A percentile compares a stretch with the other conserved stretches of the same genome.
These are phyloP conservation scores for Octopus bimaculoides DNA, from an alignment of 1,140 invertebrate species.

Conservation along the genomic window DNA sequence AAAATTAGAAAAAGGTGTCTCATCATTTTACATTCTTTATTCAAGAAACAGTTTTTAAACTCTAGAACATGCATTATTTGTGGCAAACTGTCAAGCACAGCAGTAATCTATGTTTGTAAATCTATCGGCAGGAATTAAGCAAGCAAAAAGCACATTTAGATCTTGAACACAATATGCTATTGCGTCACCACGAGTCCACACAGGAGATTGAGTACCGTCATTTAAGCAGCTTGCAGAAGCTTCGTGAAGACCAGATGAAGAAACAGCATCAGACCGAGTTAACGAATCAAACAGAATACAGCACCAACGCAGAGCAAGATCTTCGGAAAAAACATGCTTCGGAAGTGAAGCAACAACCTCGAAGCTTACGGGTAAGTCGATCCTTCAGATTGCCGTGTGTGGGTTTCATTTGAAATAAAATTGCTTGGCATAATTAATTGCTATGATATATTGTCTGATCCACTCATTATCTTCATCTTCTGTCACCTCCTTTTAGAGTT, in stretches of 20 bases:
- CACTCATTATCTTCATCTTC: too few species aligned
- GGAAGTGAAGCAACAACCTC: slow-evolving; percentile 97
- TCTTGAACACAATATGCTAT: slow-evolving; percentile 90
- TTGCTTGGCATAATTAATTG: too few species aligned
- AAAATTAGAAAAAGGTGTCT: too few species aligned
- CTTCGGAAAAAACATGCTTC: slow-evolving; percentile 94
- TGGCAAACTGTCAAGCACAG: too few species aligned
- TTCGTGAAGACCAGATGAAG: slow-evolving; percentile 82
- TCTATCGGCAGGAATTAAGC: slow-evolving; percentile 75
- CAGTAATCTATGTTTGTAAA: too few species aligned
- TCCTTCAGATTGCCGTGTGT: neutral
- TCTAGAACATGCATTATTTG: too few species aligned
- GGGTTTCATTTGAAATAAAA: too few species aligned
- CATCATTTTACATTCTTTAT: too few species aligned
- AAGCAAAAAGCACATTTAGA: slow-evolving; percentile 92
- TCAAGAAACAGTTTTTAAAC: too few species aligned
- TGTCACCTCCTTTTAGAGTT: too few species aligned
- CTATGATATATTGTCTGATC: too few species aligned
- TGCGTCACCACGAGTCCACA: slow-evolving; percentile 94
- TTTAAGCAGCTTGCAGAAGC: slow-evolving; percentile 87
- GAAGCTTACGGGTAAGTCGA: slow-evolving; percentile 85
- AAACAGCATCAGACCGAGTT: slow-evolving; percentile 92
- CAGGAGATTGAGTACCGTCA: slow-evolving; percentile 86
- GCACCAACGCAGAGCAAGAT: slow-evolving; percentile 87
- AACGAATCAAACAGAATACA: slow-evolving; percentile 95